Evolutionary conservation across 1,140 invertebrate species (phyloP), one percentile per base, ranked within the genome.

Genomic region (Metopolophium dirhodum): DNA sequence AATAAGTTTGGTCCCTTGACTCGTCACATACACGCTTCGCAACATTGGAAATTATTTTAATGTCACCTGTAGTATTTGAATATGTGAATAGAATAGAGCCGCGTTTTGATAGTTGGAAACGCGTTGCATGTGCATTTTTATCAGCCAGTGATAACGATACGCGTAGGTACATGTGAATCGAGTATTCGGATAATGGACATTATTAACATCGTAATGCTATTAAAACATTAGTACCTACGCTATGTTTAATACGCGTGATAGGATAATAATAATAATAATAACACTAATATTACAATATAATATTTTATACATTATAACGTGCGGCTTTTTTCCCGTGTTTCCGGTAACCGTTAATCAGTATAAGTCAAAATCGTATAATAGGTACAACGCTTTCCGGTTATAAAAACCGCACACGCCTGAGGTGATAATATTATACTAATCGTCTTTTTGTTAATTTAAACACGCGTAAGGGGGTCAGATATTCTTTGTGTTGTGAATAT

Each of bases 391-490:
- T n/a, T 77, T 77, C 61, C 61, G 61, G 61, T 37, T 47, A 86
- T 45, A 45, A 41, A 45, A 45, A 85, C 83, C 9, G 41, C 37
- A 26, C 37, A 86, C 61, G 77, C 83, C 37, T 14, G 37, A 86
- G 23, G 37, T 26, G 37, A 45, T 86, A 86, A 87, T 49, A 47
- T 49, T 47, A 87, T n/a, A 87, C 41, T 35, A 87, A 87, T 87
- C 41, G 37, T 41, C 37, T 85, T 85, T 83, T 83, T 37, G 37
- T 83, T 83, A 83, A 83, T 83, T 83, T 85, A 85, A 85, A 85
- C 77, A 23, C 83, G 9, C 22, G 77, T 83, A 83, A 85, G 8
- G 37, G 35, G 37, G 83, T 85, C 83, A 41, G 77, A 9, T 35
- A 83, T 83, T 37, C n/a, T 83, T 83, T 37, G 61, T 77, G 30